Evolutionary conservation across 2,888 invertebrate species (phyloP), one percentile per base, ranked within the genome.

Genomic region (Polietes domitor): DNA sequence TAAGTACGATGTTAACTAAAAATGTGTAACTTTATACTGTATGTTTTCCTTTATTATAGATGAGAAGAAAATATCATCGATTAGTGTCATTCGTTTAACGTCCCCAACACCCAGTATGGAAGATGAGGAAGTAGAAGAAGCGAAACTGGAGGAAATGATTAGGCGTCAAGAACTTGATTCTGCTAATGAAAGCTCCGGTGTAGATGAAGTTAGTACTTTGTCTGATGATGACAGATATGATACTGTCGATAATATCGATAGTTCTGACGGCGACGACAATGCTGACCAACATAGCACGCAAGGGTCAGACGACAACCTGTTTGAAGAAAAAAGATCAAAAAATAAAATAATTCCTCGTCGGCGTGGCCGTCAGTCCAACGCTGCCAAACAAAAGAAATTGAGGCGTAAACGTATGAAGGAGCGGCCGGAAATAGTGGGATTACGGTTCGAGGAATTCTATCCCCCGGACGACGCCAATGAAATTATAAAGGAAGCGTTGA

Each of bases 361-460:
- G 0, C 71, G 80, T 21, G 75, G 72, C 3, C 65, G 77, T 0
- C 77, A 80, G 86, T 82, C 76, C 28, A 82, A 63, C 21, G 24
- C 28, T 10, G 24, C 28, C 9, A 86, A 82, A 79, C 71, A 74
- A n/a, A 86, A 85, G 47, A 83, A 77, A 28, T 7, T n/a, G 2
- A 41, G 55, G 55, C 78, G 74, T 41, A 85, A 70, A 47, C 63
- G 63, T 15, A 82, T 71, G 63, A 86, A 85, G 19, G 89, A 89
- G 78, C 89, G 90, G 0, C 90, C 92, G 24, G 94, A 94, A 82
- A 94, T 94, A 89, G 93, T 95, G 1, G 95, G 95, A 70, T 91
- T 95, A 4, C 94, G 94, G 68, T 94, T 95, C 24, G 95, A 95
- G 89, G 94, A 95, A 87, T 95, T 94, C 88, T 95, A 94, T 91